Evolutionary conservation across 2,888 invertebrate genomes (phyloP), one percentile per base, ranked within the genome.

Genomic region (Heliconius ismenius): DNA sequence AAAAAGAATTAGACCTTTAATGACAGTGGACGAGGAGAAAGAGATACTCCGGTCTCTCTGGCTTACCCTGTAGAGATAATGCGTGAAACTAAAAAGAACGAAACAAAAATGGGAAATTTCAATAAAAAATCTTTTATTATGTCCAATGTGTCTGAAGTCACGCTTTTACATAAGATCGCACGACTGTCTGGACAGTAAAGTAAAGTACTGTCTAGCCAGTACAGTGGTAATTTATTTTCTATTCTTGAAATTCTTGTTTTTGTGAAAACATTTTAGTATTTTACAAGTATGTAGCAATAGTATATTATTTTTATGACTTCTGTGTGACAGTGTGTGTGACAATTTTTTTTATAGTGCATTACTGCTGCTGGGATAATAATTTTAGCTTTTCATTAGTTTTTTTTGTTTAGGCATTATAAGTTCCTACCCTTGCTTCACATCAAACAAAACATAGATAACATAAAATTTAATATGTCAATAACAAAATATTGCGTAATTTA

Each of bases 181-280:
- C 72, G 54, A 73, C 76, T 36, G 76, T 76, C 73, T 76, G 76
- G 60, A 70, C 43, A 65, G 28, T 58, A 58, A n/a, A 65, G 39
- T 58, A n/a, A 9, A 58, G 54, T 76, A 72, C 70, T 70, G 79
- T 76, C 79, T 77, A 79, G 79, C 77, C 77, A 64, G 77, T 49
- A 49, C 49, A 68, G 77, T 73, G 72, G 70, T 77, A 74, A 79
- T 78, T 79, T 78, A 78, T 79, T 79, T 74, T 73, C 62, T 76
- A 72, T 67, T 76, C 67, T 24, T 76, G 76, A 74, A 68, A 78
- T 78, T 60, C 70, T 65, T 58, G 72, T 64, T 43, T 75, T 64
- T 70, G 24, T 65, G 43, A 60, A 76, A 65, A 76, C 43, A 39
- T 43, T 73, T 63, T 39, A 63, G n/a, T 39, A 39, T 43, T 73